phyloP scores from a whole-genome alignment of 2,888 invertebrate species.

The Spisula subtruncata region DNA sequence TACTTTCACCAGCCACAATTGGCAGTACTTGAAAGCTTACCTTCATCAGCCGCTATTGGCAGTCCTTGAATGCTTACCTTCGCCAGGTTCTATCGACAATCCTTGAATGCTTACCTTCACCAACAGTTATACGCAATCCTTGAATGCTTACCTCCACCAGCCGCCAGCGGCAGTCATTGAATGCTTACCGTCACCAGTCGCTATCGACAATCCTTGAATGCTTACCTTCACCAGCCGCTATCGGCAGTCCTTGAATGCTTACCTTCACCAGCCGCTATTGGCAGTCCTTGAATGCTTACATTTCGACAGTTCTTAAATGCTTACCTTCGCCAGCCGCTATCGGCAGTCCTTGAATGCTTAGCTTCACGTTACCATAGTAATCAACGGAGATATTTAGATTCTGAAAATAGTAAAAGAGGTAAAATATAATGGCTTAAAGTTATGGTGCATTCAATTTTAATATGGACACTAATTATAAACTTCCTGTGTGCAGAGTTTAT shows the following conservation, averaged over 20 bases:
- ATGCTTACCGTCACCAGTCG: slow-evolving; percentile 22
- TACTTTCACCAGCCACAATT: slow-evolving; percentile 20
- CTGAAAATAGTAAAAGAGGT: slow-evolving; percentile 44
- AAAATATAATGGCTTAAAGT: too few relatives aligned
- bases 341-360: slow-evolving; percentile 70
- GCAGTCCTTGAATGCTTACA: too few relatives aligned
- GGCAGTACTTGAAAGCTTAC: slow-evolving; percentile 25
- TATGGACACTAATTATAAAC: too few relatives aligned
- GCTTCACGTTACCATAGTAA: slow-evolving; percentile 73
- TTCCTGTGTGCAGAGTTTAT: too few relatives aligned
- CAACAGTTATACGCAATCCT: too few relatives aligned
- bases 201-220: background rate
- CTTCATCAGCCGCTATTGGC: slow-evolving; percentile 45
- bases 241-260: slow-evolving; percentile 47
- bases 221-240: slow-evolving; percentile 56
- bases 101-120: too few relatives aligned
- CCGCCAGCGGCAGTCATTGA: too few relatives aligned
- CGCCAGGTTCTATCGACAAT: too few relatives aligned
- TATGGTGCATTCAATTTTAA: too few relatives aligned
- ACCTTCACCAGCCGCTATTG: slow-evolving; percentile 56
- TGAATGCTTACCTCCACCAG: too few relatives aligned
- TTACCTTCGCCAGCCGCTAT: slow-evolving; percentile 56
- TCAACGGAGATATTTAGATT: slow-evolving; percentile 71
- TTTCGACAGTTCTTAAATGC: too few relatives aligned
- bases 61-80: too few relatives aligned